Base-by-base conservation (phyloP, 2,888 invertebrate genomes). In the Philhelius pedissequus region DNA sequence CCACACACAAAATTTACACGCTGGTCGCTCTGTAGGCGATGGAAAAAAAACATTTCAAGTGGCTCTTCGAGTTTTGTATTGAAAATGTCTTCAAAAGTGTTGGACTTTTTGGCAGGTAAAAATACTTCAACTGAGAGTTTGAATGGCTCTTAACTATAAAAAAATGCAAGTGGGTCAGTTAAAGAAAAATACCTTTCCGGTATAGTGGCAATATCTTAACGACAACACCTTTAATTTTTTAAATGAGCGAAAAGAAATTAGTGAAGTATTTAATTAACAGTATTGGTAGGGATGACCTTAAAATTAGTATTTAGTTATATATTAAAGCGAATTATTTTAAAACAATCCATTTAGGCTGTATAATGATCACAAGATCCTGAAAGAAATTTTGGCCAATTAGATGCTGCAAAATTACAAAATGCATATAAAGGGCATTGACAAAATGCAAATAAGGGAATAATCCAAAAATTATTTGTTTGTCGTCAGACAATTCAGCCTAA, bases 21-120 rank as follows among this genome's bases (percentile, higher is more conserved):
- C 25, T 25, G 32, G 60, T 54, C n/a, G n/a, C n/a, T n/a, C n/a
- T n/a, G 43, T 54, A 69, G 68, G 75, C 64, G 81, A 45, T 45
- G 25, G 13, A 3, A 25, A 35, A 43, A 58, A 11, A 9, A 1
- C 27, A 0, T 56, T 62, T 74, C 20, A 48, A 83, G 82, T 62
- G 78, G 30, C 66, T 54, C 73, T 62, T 73, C 38, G 54, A 52
- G 56, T 58, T 32, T 58, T 68, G 35, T 50, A 52, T 52, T 64
- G 66, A 50, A 58, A 54, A 62, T 48, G 60, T 48, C 52, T 79
- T 58, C 9, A 45, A 62, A 54, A 54, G 38, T 54, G 38, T 9
- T 64, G 48, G 30, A 30, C 35, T 62, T 54, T 70, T 62, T 40
- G 48, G 40, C 40, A 43, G 60, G 40, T 38, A 38, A 58, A 77